A percentile compares a stretch with the other conserved stretches of the same genome.
These are phyloP conservation scores for Xylocampa areola DNA, from an alignment of 2,888 invertebrate species.

Conservation along the genomic window DNA sequence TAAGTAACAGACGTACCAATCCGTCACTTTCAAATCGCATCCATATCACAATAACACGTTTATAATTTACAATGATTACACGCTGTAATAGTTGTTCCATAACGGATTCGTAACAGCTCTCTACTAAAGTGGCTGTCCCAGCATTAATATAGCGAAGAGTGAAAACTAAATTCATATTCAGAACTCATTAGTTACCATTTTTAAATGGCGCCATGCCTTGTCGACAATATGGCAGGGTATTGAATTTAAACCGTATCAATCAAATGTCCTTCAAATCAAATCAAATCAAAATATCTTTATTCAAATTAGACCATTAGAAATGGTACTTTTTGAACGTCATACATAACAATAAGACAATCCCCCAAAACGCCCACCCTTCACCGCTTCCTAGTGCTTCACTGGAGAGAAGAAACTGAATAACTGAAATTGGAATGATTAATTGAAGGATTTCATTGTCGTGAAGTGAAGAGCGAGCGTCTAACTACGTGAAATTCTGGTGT, in stretches of 20 bases:
- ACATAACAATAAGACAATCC: too few species aligned
- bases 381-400: too few species aligned
- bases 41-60: conserved; percentile 5
- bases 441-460: too few species aligned
- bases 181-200: conserved; percentile 14
- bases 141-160: conserved; percentile 23
- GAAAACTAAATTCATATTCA: conserved; percentile 44
- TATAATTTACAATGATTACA: conserved; percentile 40
- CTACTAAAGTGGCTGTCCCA: background rate
- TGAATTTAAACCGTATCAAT: conserved; percentile 23
- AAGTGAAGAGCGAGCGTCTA: too few species aligned
- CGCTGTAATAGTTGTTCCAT: conserved; percentile 30
- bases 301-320: too few species aligned
- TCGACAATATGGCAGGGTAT: conserved; percentile 1
- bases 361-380: too few species aligned
- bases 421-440: too few species aligned
- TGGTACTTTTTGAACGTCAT: too few species aligned
- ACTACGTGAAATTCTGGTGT: too few species aligned
- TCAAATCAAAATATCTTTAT: too few species aligned
- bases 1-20: conserved; percentile 9
- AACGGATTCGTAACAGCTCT: conserved; percentile 7
- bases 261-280: conserved; percentile 8
- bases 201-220: conserved; percentile 3
- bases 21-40: conserved; percentile 29
- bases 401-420: too few species aligned